These are phyloP conservation scores for Dasypus novemcinctus DNA, from an alignment of 2,113 vertebrate species.

Conservation along the genomic window DNA sequence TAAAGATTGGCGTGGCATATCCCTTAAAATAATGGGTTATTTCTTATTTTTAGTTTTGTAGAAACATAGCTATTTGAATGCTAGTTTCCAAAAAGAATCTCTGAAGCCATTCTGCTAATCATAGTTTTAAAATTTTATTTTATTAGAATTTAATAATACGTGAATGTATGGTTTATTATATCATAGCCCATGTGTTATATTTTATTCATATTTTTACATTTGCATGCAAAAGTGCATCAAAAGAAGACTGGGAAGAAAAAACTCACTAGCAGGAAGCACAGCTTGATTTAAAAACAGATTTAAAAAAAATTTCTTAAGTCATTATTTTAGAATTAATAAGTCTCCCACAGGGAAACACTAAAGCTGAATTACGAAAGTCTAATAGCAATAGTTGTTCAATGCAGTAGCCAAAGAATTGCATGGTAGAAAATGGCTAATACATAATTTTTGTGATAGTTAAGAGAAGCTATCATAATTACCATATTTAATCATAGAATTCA, in stretches of 20 bases:
- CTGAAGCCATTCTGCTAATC: background rate
- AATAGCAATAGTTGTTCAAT: background rate
- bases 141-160: slow-evolving; percentile 18
- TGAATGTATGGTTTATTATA: slow-evolving; percentile 4
- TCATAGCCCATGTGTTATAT: background rate
- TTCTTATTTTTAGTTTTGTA: background rate
- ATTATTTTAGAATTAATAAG: background rate
- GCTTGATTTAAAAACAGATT: slow-evolving; percentile 44
- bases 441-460: background rate
- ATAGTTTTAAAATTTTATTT: background rate
- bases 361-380: background rate
- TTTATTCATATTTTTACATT: slow-evolving; percentile 42
- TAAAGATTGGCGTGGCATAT: background rate
- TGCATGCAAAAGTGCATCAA: background rate
- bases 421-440: background rate
- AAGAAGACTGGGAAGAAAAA: slow-evolving; percentile 23
- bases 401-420: background rate
- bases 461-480: background rate
- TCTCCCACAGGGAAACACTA: background rate
- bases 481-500: slow-evolving; percentile 10
- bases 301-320: background rate
- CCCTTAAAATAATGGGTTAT: slow-evolving; percentile 15
- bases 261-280: background rate
- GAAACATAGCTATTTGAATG: background rate
- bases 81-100: background rate